Evolutionary conservation across 1,140 invertebrate species (phyloP).

Genomic region (Dysdera silvatica): DNA sequence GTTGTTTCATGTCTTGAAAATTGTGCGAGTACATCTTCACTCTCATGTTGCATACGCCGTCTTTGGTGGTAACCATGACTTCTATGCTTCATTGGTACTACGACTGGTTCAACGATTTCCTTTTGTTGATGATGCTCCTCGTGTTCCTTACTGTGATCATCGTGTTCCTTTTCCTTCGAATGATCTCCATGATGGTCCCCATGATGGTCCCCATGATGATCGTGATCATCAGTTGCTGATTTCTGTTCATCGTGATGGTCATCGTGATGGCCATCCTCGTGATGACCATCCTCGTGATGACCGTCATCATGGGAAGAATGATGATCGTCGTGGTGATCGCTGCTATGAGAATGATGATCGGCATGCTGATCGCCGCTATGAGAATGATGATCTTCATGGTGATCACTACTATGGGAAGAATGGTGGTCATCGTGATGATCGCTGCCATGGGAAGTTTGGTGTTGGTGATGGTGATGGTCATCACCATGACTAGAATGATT

Average conservation of each 20-base stretch:
- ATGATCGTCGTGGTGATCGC: background rate
- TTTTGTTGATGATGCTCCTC: too few species aligned
- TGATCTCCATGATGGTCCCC: background rate
- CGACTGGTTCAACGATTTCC: background rate
- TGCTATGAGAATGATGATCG: background rate
- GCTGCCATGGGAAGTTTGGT: background rate
- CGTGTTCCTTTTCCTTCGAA: background rate
- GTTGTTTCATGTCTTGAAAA: too few species aligned
- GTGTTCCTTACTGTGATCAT: too few species aligned
- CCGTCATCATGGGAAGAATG: background rate
- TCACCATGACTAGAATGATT: constrained; percentile 9
- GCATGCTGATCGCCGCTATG: background rate
- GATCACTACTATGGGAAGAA: background rate
- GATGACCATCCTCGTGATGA: background rate
- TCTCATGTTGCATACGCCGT: too few species aligned
- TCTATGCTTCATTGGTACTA: too few species aligned
- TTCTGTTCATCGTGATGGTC: background rate
- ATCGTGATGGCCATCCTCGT: background rate
- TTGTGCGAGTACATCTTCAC: too few species aligned
- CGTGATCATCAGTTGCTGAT: background rate
- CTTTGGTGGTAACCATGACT: background rate
- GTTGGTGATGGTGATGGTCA: background rate
- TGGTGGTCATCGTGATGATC: constrained; percentile 1
- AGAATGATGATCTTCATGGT: constrained; percentile 1
- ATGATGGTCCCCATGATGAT: constrained; percentile 3